These are phyloP conservation scores for Atrina japonica DNA, from an alignment of 2,888 invertebrate species.

Conservation along the genomic window DNA sequence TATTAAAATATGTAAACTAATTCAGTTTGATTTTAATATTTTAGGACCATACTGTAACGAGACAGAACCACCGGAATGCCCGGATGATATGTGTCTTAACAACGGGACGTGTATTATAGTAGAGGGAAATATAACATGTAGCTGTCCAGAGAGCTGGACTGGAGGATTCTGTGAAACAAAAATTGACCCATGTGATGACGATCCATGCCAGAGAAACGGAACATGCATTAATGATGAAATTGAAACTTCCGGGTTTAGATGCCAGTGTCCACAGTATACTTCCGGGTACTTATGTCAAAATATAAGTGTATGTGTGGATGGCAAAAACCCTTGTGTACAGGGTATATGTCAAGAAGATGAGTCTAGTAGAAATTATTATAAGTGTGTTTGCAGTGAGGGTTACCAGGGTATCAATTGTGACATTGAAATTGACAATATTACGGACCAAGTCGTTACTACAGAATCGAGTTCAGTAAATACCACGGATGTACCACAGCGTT, in stretches of 20 bases:
- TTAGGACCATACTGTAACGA: conserved; percentile 18
- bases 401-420: no score
- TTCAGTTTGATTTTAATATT: no score
- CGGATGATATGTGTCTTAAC: conserved; percentile 2
- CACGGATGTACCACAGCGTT: no score
- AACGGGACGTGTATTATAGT: conserved; percentile 6
- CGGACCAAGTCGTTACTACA: no score
- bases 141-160: conserved; percentile 7
- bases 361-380: no score
- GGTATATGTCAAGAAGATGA: background rate
- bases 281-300: conserved; percentile 14
- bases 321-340: conserved; percentile 10
- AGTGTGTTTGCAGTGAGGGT: no score
- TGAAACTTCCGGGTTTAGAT: conserved; percentile 1
- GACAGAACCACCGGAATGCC: background rate
- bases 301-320: conserved; percentile 9
- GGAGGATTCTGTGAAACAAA: background rate
- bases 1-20: background rate
- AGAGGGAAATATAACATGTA: background rate
- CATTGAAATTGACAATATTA: no score
- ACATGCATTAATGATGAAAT: background rate
- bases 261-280: conserved; percentile 12
- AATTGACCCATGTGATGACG: conserved; percentile 13
- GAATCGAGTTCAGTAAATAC: no score
- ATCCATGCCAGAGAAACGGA: conserved; percentile 18